A percentile compares a stretch with the other conserved stretches of the same genome.
These are phyloP conservation scores for Trichomalopsis sarcophagae DNA, from an alignment of 1,140 invertebrate species.

Conservation along the genomic window DNA sequence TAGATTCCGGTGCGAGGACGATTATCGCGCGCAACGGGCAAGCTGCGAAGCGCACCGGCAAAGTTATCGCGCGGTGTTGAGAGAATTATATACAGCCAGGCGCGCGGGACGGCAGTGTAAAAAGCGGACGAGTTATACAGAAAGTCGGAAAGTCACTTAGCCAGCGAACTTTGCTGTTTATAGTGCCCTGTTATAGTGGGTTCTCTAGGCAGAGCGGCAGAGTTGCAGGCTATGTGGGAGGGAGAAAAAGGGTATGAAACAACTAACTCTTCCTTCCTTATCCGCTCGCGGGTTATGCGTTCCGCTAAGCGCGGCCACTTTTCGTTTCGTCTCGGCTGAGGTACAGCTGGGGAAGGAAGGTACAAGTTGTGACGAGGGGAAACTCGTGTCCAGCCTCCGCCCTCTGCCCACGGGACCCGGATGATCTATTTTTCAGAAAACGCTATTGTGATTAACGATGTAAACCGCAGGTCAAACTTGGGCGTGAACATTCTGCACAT, in stretches of 20 bases:
- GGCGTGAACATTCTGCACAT: constrained; percentile 52
- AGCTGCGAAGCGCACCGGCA: too few relatives aligned
- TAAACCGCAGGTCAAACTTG: constrained; percentile 46
- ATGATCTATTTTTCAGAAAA: constrained; percentile 76
- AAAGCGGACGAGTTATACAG: constrained; percentile 63
- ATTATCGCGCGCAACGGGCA: too few relatives aligned
- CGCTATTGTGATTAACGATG: constrained; percentile 75
- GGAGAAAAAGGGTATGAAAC: background rate
- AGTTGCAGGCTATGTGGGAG: constrained; percentile 54
- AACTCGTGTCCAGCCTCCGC: constrained; percentile 60
- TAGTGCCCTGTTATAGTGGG: constrained; percentile 75
- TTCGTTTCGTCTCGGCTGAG: constrained; percentile 52
- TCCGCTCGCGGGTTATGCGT: too few relatives aligned
- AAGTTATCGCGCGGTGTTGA: constrained; percentile 15
- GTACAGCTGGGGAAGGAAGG: background rate
- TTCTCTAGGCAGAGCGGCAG: constrained; percentile 71
- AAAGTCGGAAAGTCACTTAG: constrained; percentile 73
- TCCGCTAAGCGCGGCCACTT: too few relatives aligned
- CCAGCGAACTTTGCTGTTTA: constrained; percentile 73
- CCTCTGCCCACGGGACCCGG: constrained; percentile 71
- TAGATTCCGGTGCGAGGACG: too few relatives aligned
- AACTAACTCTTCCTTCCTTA: background rate
- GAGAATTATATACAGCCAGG: background rate
- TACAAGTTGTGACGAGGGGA: background rate
- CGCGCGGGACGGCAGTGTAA: constrained; percentile 53